Percentiles rank a stretch among this genome's conserved stretches.
Evolutionary conservation across 2,888 invertebrate species (phyloP).

Genomic region (Molorchus minor): DNA sequence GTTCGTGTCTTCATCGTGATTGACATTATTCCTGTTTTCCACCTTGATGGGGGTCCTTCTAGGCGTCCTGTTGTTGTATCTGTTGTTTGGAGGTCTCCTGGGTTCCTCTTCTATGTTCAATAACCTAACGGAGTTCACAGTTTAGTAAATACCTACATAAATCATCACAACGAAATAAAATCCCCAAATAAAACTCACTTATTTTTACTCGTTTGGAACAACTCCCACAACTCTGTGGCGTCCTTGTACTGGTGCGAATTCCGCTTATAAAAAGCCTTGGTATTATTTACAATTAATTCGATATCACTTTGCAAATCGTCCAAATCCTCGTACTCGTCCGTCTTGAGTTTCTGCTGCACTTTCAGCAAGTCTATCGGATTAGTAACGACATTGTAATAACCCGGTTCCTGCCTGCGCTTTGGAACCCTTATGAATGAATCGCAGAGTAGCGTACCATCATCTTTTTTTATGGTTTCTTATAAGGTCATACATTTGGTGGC

Average conservation of each 20-base stretch:
- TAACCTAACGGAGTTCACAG: constrained; percentile 52
- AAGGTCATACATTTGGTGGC: constrained; percentile 92
- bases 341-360: constrained; percentile 96
- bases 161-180: neutral
- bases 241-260: constrained; percentile 88
- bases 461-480: constrained; percentile 90
- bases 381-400: constrained; percentile 90
- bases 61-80: constrained; percentile 23
- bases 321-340: constrained; percentile 94
- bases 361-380: constrained; percentile 95
- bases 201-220: constrained; percentile 74
- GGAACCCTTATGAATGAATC: constrained; percentile 96
- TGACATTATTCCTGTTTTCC: constrained; percentile 28
- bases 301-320: constrained; percentile 92
- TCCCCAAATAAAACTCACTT: constrained; percentile 46
- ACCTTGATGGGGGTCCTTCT: constrained; percentile 20
- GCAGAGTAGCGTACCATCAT: constrained; percentile 89
- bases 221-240: constrained; percentile 87
- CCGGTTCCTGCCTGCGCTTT: constrained; percentile 90
- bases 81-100: constrained; percentile 29
- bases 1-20: constrained; percentile 28
- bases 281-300: constrained; percentile 91
- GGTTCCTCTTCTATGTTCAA: constrained; percentile 60
- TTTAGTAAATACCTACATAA: neutral
- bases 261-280: constrained; percentile 93